Percentiles rank a stretch among this genome's conserved stretches.
These are phyloP conservation scores for Gymnocephalus cernua DNA, from an alignment of 2,113 vertebrate species.

Conservation along the genomic window DNA sequence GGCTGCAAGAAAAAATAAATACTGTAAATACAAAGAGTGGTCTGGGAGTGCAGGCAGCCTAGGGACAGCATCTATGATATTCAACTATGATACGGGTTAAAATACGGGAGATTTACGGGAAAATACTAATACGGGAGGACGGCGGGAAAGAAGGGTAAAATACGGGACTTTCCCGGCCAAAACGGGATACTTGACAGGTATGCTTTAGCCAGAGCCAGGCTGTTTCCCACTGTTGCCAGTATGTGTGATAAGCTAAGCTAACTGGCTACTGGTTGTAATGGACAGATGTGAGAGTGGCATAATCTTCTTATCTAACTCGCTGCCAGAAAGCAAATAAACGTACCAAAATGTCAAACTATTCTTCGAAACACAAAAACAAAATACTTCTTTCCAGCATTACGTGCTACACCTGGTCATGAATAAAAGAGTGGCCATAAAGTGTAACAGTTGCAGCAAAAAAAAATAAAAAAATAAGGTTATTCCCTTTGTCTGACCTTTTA, in stretches of 20 bases:
- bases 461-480: conserved; percentile 27
- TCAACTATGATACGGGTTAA: too few species aligned
- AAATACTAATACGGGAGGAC: too few species aligned
- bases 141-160: too few species aligned
- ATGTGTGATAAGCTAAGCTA: conserved; percentile 5
- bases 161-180: too few species aligned
- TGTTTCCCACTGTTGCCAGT: not conserved
- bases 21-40: too few species aligned
- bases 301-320: not conserved
- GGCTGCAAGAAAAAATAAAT: too few species aligned
- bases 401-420: conserved; percentile 34
- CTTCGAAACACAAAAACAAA: not conserved
- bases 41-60: too few species aligned
- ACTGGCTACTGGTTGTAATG: not conserved
- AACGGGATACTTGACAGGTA: too few species aligned
- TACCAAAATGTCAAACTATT: not conserved
- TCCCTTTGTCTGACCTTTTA: conserved; percentile 45
- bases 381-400: not conserved
- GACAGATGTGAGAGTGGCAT: not conserved
- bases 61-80: too few species aligned
- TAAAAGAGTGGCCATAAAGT: conserved; percentile 4
- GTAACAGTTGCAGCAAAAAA: conserved; percentile 48
- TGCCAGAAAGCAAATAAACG: not conserved
- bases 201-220: not conserved
- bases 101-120: too few species aligned